Conservation (phyloP, 2,113 vertebrate species). For the Corynorhinus townsendii region DNA sequence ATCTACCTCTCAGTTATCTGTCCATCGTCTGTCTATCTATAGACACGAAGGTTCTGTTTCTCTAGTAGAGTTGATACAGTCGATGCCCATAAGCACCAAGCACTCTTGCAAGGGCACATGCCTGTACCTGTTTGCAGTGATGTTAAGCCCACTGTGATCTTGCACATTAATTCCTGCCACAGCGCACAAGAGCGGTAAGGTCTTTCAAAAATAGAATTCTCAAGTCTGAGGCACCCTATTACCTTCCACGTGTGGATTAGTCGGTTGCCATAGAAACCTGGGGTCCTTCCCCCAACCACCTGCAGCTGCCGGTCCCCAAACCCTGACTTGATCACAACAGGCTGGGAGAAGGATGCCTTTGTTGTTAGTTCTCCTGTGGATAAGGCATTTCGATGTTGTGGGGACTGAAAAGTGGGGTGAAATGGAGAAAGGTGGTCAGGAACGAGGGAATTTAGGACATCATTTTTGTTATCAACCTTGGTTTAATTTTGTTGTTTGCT, state of each 20-base stretch:
- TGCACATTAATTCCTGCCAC: slow-evolving; percentile 58
- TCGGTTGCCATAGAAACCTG: slow-evolving; percentile 76
- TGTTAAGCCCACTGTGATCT: slow-evolving; percentile 11
- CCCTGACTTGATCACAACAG: slow-evolving; percentile 64
- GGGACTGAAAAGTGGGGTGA: background rate
- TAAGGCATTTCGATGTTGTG: slow-evolving; percentile 54
- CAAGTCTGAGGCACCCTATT: slow-evolving; percentile 67
- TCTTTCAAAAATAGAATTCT: slow-evolving; percentile 75
- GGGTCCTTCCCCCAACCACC: slow-evolving; percentile 63
- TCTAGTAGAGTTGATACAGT: background rate
- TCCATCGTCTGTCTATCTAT: background rate
- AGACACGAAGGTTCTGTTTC: background rate
- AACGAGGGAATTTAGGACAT: background rate
- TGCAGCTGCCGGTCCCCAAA: slow-evolving; percentile 60
- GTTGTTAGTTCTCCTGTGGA: slow-evolving; percentile 39
- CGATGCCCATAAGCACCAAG: background rate
- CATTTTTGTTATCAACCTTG: background rate
- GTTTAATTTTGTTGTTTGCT: background rate
- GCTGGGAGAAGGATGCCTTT: slow-evolving; percentile 33
- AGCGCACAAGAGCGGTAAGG: slow-evolving; percentile 62
- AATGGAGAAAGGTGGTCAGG: slow-evolving; percentile 50
- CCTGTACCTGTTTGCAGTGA: slow-evolving; percentile 1
- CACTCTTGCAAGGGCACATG: slow-evolving; percentile 26
- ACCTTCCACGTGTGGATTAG: slow-evolving; percentile 74
- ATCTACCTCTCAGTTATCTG: background rate